phyloP scores from a whole-genome alignment of 2,888 invertebrate genomes.

The Tenodera sinensis region DNA sequence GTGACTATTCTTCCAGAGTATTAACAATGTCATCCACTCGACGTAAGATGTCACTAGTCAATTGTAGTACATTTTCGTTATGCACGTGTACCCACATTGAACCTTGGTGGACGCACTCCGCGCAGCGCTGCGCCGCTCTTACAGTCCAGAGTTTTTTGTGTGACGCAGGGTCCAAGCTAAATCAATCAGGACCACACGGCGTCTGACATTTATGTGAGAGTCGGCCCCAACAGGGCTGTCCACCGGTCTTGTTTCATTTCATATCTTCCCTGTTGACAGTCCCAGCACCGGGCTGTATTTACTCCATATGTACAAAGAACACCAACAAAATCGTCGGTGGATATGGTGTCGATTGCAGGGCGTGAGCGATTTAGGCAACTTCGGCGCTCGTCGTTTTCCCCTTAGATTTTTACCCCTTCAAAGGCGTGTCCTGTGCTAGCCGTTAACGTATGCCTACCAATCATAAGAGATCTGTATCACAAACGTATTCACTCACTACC shows the following conservation, averaged over 20 bases:
- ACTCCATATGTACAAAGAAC: no score
- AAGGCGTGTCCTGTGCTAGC: no score
- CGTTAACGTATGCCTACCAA: no score
- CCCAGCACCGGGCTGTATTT: no score
- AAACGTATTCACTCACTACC: no score
- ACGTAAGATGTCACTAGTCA: neutral
- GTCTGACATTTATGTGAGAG: neutral
- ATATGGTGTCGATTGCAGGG: no score
- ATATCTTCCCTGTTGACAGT: neutral
- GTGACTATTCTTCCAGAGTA: neutral
- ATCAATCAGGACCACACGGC: neutral
- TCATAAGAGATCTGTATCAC: no score
- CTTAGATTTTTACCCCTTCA: no score
- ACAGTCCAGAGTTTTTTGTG: neutral
- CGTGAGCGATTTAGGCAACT: no score
- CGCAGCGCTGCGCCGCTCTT: neutral
- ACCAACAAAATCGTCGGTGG: no score
- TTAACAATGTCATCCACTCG: neutral
- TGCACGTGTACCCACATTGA: neutral
- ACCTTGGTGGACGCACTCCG: neutral
- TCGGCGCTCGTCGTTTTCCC: no score
- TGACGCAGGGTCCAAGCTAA: neutral
- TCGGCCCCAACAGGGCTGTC: neutral
- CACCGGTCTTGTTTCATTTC: neutral
- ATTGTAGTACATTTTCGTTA: neutral